Conservation (phyloP, 1,140 invertebrate genomes). For the Drosophila pandora region DNA sequence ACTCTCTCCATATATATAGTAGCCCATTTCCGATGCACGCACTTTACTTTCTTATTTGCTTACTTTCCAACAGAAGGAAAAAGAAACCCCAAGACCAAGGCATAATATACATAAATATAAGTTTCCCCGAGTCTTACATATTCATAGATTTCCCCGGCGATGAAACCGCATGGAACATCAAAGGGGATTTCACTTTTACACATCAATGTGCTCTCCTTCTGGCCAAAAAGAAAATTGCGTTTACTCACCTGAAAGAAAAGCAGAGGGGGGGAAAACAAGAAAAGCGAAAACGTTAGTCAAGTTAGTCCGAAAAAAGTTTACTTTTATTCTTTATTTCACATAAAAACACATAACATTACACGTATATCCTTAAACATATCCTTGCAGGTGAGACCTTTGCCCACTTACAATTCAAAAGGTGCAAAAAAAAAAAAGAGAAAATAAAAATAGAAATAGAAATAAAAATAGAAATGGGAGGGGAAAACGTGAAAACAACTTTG, state of each 20-base stretch:
- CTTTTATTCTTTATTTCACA: constrained; percentile 5
- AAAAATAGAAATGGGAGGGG: background rate
- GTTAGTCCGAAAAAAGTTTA: constrained; percentile 17
- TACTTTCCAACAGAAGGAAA: background rate
- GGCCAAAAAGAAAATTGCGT: constrained; percentile 60
- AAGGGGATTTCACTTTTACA: constrained; percentile 67
- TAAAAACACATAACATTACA: background rate
- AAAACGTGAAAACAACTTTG: constrained; percentile 45
- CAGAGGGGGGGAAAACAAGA: constrained; percentile 29
- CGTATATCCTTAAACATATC: constrained; percentile 12
- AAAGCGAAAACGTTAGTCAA: constrained; percentile 45
- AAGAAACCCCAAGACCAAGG: background rate
- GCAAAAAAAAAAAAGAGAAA: constrained; percentile 30
- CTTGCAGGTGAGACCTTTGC: constrained; percentile 26
- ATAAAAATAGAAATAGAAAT: background rate
- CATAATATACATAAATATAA: background rate
- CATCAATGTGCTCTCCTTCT: constrained; percentile 50
- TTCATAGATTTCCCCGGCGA: constrained; percentile 36
- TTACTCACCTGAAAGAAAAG: constrained; percentile 72
- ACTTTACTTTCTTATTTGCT: background rate
- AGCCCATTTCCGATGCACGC: background rate
- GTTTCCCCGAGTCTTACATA: constrained; percentile 1
- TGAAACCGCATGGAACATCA: constrained; percentile 47
- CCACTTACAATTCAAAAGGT: constrained; percentile 37
- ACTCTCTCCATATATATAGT: background rate